These are phyloP conservation scores for Heliothis subflexa DNA, from an alignment of 1,140 invertebrate genomes.

Conservation along the genomic window DNA sequence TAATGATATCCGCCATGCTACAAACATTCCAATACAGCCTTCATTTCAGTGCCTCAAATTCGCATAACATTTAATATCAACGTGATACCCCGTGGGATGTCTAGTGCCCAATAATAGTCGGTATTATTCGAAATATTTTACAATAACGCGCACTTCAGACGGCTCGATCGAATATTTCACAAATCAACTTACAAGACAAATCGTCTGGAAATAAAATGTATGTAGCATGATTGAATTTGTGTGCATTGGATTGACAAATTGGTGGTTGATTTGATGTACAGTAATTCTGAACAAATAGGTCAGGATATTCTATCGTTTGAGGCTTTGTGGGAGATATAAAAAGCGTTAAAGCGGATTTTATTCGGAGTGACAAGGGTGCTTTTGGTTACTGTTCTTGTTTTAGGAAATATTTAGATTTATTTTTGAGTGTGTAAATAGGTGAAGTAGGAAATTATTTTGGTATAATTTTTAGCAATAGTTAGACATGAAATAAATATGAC, in stretches of 20 bases:
- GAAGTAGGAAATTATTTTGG: no score
- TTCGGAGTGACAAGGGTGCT: neutral
- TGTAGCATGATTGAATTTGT: slow-evolving; percentile 46
- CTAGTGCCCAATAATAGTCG: slow-evolving; percentile 20
- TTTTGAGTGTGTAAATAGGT: neutral
- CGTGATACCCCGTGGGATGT: neutral
- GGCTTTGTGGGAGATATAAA: neutral
- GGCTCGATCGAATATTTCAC: slow-evolving; percentile 30
- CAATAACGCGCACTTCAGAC: slow-evolving; percentile 34
- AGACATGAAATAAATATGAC: neutral
- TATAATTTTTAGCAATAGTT: no score
- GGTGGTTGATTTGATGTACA: slow-evolving; percentile 48
- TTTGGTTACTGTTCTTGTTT: neutral
- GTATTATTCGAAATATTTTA: slow-evolving; percentile 43
- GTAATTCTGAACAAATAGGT: slow-evolving; percentile 49
- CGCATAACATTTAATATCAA: slow-evolving; percentile 8
- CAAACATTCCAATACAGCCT: no score
- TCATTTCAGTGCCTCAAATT: neutral
- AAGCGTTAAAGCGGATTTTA: slow-evolving; percentile 32
- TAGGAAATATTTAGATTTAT: neutral
- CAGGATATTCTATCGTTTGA: slow-evolving; percentile 38
- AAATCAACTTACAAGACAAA: slow-evolving; percentile 44
- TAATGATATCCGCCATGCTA: no score
- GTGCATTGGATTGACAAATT: slow-evolving; percentile 42
- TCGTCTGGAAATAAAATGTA: slow-evolving; percentile 45